These are phyloP conservation scores for Haemorhous mexicanus DNA, from an alignment of 2,113 vertebrate species.

Conservation along the genomic window DNA sequence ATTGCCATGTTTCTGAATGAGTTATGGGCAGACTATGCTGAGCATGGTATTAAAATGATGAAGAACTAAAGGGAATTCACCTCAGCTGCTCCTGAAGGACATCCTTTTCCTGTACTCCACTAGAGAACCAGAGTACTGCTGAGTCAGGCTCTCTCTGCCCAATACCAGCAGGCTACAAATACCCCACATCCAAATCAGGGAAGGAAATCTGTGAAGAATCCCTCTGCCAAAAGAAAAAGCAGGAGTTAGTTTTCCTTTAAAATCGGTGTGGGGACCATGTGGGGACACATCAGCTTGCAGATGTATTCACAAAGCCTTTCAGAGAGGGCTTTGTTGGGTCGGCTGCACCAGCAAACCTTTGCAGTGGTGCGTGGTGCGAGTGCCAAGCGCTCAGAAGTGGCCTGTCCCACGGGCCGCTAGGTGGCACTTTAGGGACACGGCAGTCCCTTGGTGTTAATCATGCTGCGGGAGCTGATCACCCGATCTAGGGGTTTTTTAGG, in stretches of 20 bases:
- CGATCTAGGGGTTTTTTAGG: background rate
- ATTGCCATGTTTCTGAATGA: background rate
- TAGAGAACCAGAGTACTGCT: background rate
- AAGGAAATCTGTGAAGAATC: background rate
- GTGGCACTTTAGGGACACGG: slow-evolving; percentile 72
- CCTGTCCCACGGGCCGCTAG: slow-evolving; percentile 66
- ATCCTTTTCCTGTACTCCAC: background rate
- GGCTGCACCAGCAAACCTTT: background rate
- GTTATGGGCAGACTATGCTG: background rate
- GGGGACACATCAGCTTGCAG: background rate
- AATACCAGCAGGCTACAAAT: background rate
- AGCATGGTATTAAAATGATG: background rate
- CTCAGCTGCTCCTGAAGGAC: background rate
- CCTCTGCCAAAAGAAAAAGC: background rate
- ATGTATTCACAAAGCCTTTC: background rate
- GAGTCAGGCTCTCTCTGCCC: background rate
- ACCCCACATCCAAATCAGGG: accelerated
- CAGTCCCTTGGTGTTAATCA: background rate
- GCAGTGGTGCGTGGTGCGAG: accelerated
- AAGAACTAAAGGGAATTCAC: background rate
- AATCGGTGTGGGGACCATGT: background rate
- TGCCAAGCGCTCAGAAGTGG: background rate
- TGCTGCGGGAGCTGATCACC: background rate
- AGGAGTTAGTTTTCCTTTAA: background rate
- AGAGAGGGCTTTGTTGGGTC: background rate